Evolutionary conservation across 1,140 invertebrate genomes (phyloP), one percentile per base, ranked within the genome.

Genomic region (Drosophila baimaii): DNA sequence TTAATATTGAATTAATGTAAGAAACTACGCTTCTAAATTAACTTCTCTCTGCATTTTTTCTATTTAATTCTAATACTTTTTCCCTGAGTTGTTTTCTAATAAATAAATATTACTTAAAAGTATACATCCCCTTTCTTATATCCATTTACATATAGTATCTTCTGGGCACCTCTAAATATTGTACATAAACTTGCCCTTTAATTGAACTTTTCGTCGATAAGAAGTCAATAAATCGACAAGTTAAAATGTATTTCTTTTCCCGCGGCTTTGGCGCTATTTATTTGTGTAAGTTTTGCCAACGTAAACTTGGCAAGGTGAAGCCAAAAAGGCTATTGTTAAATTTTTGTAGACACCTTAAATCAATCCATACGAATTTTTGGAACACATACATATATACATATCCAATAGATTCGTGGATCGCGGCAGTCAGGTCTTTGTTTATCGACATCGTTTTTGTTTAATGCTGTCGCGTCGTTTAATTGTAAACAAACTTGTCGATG

Each of bases 401-500:
- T 57, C 21, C 33, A 23, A 31, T 66, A 44, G 46, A 76, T 76
- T 64, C 61, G 37, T 63, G 23, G 65, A 57, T 56, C 68, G 54
- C 12, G 13, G 35, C 35, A n/a, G 10, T 33, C 19, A 49, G 59
- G 52, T 35, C 37, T 51, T 75, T 86, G 78, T 85, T 85, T 85
- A 85, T 64, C 44, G 65, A 56, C 59, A 49, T 64, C 17, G 73
- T 54, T 77, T 58, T 75, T 85, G 77, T 85, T 81, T 81, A 74
- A 66, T 73, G 79, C 79, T 88, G 82, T 88, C 82, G 82, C 82
- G 52, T 71, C 65, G 44, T 49, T 27, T 70, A 71, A 79, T 79
- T 75, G 73, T 84, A 84, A 82, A 79, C 80, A 82, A 83, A 64
- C 52, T 66, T 61, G 27, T 58, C 49, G 41, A 76, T 58, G 39